Evolutionary conservation across 2,888 invertebrate species (phyloP).

Genomic region (Shargacucullia verbasci): DNA sequence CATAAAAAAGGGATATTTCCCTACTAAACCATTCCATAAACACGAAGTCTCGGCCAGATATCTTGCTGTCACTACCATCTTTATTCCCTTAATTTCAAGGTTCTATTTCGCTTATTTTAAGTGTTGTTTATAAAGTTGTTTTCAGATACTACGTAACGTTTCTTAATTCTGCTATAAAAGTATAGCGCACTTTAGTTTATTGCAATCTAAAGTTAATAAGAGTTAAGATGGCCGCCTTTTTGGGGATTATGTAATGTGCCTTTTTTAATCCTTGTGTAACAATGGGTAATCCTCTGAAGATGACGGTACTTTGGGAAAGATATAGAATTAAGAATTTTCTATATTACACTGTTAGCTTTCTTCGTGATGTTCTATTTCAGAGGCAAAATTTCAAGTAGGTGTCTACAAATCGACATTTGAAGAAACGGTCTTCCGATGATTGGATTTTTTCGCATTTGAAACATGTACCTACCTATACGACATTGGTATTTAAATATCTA

Average conservation of each 20-base stretch:
- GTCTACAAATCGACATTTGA: not conserved
- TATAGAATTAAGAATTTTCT: conserved; percentile 39
- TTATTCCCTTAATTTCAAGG: conserved; percentile 52
- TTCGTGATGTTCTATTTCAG: conserved; percentile 17
- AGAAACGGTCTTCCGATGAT: too few relatives aligned
- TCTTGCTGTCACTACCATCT: conserved; percentile 31
- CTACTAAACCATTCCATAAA: conserved; percentile 84
- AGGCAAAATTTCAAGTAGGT: not conserved
- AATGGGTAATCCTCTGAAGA: conserved; percentile 45
- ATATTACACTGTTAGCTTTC: conserved; percentile 16
- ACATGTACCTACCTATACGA: too few relatives aligned
- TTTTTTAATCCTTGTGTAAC: conserved; percentile 52
- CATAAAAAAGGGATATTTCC: conserved; percentile 86
- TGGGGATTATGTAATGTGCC: conserved; percentile 51
- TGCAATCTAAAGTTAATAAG: conserved; percentile 86
- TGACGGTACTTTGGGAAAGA: conserved; percentile 36
- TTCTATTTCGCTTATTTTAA: conserved; percentile 32
- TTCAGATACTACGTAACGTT: conserved; percentile 70
- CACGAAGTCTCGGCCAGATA: conserved; percentile 68
- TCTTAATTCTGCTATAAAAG: conserved; percentile 84
- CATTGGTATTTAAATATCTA: too few relatives aligned
- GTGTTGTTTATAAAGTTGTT: conserved; percentile 33
- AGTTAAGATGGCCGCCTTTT: conserved; percentile 62
- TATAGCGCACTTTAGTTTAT: conserved; percentile 85
- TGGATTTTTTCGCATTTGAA: too few relatives aligned